Evolutionary conservation across 2,797 vertebrate species (phyloP).

Genomic region (Tarsius wallacei): DNA sequence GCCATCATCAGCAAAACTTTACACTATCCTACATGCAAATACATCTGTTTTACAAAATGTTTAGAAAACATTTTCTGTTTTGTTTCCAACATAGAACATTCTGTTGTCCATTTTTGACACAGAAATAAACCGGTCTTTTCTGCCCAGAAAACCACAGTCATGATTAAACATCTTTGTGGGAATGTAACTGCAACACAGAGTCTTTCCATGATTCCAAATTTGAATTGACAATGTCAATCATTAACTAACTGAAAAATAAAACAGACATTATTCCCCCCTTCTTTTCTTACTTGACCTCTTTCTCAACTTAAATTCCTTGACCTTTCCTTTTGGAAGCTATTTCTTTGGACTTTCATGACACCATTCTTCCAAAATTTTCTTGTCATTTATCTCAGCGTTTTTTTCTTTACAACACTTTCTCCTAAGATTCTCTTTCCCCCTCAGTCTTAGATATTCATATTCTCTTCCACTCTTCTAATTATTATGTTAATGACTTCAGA

Average conservation of each 20-base stretch:
- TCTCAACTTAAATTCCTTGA: neutral
- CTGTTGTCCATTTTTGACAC: neutral
- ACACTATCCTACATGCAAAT: neutral
- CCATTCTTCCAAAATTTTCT: neutral
- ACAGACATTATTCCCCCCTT: neutral
- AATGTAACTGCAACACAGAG: neutral
- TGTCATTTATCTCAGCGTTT: neutral
- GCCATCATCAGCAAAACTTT: neutral
- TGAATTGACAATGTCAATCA: neutral
- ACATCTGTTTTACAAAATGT: neutral
- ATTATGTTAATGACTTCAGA: neutral
- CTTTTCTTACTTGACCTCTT: neutral
- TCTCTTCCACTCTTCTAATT: neutral
- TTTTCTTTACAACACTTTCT: neutral
- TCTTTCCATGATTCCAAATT: neutral
- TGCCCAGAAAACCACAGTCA: neutral
- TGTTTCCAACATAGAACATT: neutral
- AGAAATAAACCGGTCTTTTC: neutral
- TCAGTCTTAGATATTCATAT: neutral
- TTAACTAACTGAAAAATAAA: neutral
- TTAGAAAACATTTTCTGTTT: conserved; percentile 23
- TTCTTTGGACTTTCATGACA: neutral
- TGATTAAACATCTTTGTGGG: neutral
- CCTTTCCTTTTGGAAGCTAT: neutral
- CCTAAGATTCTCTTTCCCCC: neutral